Conservation (phyloP, 1,140 invertebrate species). For the Papilio helenus region DNA sequence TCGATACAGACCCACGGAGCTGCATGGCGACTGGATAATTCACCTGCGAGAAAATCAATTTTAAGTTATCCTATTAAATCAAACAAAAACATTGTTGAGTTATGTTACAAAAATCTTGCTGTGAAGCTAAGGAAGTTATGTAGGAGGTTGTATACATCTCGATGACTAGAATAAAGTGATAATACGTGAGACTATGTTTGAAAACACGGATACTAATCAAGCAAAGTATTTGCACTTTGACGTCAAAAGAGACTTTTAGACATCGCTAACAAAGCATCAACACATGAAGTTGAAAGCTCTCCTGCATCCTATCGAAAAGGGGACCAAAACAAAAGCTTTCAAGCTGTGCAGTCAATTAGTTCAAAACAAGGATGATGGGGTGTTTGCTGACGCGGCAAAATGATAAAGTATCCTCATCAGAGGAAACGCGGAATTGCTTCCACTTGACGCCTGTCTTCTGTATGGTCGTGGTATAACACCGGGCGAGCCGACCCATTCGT, state of each 20-base stretch:
- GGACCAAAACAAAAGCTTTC: constrained; percentile 24
- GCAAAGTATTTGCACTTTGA: not conserved
- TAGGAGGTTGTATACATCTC: not conserved
- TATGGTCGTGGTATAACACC: too few species aligned
- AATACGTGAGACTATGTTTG: not conserved
- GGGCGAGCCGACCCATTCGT: too few species aligned
- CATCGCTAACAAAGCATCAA: constrained; percentile 18
- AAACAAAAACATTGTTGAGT: not conserved
- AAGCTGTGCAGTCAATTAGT: constrained; percentile 34
- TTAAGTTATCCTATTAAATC: not conserved
- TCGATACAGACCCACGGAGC: constrained; percentile 44
- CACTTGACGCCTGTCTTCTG: too few species aligned
- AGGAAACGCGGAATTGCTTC: too few species aligned
- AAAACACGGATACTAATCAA: not conserved
- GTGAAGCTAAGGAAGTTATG: too few species aligned
- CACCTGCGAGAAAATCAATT: constrained; percentile 8
- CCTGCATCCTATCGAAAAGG: not conserved
- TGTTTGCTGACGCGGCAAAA: constrained; percentile 2
- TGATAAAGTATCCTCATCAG: too few species aligned
- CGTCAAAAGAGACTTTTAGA: not conserved
- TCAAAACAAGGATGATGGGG: not conserved
- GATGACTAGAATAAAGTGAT: not conserved
- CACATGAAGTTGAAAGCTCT: constrained; percentile 8
- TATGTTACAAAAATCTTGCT: too few species aligned
- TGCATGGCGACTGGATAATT: constrained; percentile 52